Evolutionary conservation across 2,113 vertebrate genomes (phyloP), one percentile per base, ranked within the genome.

Genomic region (Podarcis muralis): DNA sequence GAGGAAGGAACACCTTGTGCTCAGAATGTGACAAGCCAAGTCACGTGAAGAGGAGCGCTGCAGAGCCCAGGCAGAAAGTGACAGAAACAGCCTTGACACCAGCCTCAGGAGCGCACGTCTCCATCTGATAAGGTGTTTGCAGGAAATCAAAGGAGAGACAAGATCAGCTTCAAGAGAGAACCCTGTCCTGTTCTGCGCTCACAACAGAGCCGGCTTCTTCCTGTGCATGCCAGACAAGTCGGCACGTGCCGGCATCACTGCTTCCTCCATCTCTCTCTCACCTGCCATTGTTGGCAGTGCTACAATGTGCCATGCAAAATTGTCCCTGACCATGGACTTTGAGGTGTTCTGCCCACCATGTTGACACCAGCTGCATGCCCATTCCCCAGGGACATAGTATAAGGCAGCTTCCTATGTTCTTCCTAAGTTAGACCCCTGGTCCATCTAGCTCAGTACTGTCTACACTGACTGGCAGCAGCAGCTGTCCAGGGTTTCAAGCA

Each of bases 81-180:
- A 16, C 69, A 90, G 92, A 71, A 35, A 25, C 93, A 95, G 88
- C 15, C 84, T 93, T 88, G 88, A 87, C 90, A 76, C 72, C 87
- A 11, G 43, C 0, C 0, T 88, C 91, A 93, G 89, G 65, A 89
- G 94, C 43, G 59, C 84, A 74, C 78, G 75, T 88, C 71, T 78
- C 66, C 40, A 68, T 40, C 0, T 0, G 30, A 91, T 40, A 74
- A 92, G 27, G 77, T 7, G 0, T 48, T 35, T 1, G 0, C n/a
- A 86, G 87, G 6, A 65, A 0, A 22, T 4, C 8, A 1, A 81
- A 65, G 1, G 37, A 91, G 40, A 80, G 82, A 85, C 69, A 89
- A 83, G 84, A 89, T n/a, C 43, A 78, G 92, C 92, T 78, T 18
- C 27, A 80, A 85, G 89, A 65, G 20, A 40, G 84, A 4, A 62